Evolutionary conservation across 2,113 vertebrate genomes (phyloP), one percentile per base, ranked within the genome.

Genomic region (Hippocampus mohnikei): DNA sequence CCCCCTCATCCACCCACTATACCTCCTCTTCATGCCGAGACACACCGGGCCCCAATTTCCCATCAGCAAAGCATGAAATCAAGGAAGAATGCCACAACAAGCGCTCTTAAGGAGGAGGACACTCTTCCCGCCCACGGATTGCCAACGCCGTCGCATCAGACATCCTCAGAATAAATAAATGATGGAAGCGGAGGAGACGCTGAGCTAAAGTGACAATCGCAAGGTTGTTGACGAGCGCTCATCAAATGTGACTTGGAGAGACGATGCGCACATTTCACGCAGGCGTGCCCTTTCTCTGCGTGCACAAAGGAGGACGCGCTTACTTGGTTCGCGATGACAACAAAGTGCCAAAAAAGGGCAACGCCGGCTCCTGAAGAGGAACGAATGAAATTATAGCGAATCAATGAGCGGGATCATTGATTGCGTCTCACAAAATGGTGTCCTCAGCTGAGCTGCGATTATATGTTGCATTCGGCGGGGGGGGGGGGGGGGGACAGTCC

Each of bases 11-110:
- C 92, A 92, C 93, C 92, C 92, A 93, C 93, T 88, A 91, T 93
- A 92, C 92, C 92, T 92, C 93, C 93, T 92, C 91, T 93, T 94
- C 94, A 95, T 94, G 94, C 93, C 92, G 79, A 89, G 92, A 95
- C 94, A 94, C 91, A 92, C 94, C 89, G 86, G 94, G 93, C 94
- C 90, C 94, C 95, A 94, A 95, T 96, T 98, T 98, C 95, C 94
- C 92, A 95, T 96, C 93, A 93, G 93, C 90, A 97, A 96, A 96
- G 95, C 94, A 95, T 95, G 94, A 98, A 98, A 96, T 98, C 94
- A 94, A 92, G 90, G 90, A 92, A 95, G 93, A 96, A 95, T 93
- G 91, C 92, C 89, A 92, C 91, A 95, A 95, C 94, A 95, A 93
- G 92, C 87, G 84, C 66, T n/a, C 92, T 94, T 72, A 81, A 84